Evolutionary conservation across 2,797 vertebrate genomes (phyloP).

Genomic region (Macropus fuliginosus): DNA sequence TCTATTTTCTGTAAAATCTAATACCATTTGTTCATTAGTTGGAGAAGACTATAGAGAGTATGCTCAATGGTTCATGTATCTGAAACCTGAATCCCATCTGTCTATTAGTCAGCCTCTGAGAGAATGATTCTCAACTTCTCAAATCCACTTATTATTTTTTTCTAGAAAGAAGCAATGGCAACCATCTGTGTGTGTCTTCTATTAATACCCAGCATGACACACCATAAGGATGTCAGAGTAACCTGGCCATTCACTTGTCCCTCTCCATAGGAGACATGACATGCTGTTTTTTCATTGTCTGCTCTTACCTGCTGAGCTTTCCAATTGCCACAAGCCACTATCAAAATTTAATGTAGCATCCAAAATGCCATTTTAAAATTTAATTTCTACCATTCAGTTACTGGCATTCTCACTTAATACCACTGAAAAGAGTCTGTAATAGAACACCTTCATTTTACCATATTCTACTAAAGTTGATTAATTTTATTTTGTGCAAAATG

Average conservation of each 20-base stretch:
- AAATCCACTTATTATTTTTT: neutral
- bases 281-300: constrained; percentile 38
- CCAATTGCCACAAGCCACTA: constrained; percentile 4
- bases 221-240: constrained; percentile 2
- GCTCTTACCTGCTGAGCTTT: constrained; percentile 43
- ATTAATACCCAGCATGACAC: neutral
- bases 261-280: neutral
- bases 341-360: constrained; percentile 24
- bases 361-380: constrained; percentile 16
- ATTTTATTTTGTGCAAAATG: neutral
- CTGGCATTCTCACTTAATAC: constrained; percentile 14
- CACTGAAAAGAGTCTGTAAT: constrained; percentile 29
- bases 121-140: constrained; percentile 1
- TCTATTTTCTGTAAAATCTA: constrained; percentile 58
- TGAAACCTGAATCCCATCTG: constrained; percentile 43
- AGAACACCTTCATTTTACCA: constrained; percentile 1
- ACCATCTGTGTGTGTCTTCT: constrained; percentile 29
- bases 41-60: constrained; percentile 54
- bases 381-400: constrained; percentile 50
- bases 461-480: constrained; percentile 28
- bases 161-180: constrained; percentile 55
- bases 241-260: neutral
- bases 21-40: constrained; percentile 50
- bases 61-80: neutral
- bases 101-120: constrained; percentile 27